Percentiles rank a stretch among this genome's conserved stretches.
Conservation (phyloP, 2,797 vertebrate genomes). For the Amniataba percoides region DNA sequence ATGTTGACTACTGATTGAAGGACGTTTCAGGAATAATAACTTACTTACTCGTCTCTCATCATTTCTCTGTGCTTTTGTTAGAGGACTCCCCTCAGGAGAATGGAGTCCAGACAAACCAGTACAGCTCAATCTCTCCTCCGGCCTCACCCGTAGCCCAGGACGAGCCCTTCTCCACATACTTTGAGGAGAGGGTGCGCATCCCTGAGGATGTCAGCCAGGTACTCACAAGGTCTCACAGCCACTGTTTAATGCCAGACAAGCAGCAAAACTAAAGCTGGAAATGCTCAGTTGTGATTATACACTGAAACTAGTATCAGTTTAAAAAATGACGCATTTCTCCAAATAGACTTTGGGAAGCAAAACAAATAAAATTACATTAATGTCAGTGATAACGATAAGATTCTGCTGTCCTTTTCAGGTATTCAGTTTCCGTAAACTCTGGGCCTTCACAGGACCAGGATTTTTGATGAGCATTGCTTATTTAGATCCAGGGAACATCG, state of each 20-base stretch:
- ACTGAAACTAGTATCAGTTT: neutral
- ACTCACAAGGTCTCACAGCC: neutral
- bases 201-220: constrained; percentile 86
- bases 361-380: neutral
- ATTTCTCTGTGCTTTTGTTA: constrained; percentile 49
- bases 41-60: neutral
- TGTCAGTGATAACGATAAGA: neutral
- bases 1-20: neutral
- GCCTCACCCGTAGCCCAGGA: constrained; percentile 67
- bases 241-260: neutral
- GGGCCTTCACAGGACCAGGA: constrained; percentile 97
- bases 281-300: neutral
- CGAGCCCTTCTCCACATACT: constrained; percentile 90
- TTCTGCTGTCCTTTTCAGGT: constrained; percentile 61
- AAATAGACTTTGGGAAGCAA: neutral
- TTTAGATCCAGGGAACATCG: constrained; percentile 95
- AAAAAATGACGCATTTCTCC: neutral
- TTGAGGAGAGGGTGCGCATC: constrained; percentile 91
- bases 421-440: constrained; percentile 97
- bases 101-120: constrained; percentile 72
- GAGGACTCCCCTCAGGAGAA: constrained; percentile 76
- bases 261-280: neutral
- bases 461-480: constrained; percentile 98
- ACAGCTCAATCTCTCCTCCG: constrained; percentile 80
- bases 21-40: neutral